A percentile compares a stretch with the other conserved stretches of the same genome.
These are phyloP conservation scores for Oxyteleia sp. DNA, from an alignment of 2,888 invertebrate genomes.

Conservation along the genomic window DNA sequence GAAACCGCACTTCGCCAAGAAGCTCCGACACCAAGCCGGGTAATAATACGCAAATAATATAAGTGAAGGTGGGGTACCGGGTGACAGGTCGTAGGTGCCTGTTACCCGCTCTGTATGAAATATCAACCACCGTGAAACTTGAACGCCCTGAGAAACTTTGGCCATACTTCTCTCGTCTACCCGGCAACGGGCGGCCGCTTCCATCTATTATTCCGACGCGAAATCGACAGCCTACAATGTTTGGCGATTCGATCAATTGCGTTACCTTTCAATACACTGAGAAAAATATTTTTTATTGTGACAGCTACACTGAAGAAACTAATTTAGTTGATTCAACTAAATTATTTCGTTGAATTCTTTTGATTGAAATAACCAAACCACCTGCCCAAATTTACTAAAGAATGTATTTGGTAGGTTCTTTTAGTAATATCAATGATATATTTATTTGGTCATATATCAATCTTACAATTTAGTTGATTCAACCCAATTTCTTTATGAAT, in stretches of 20 bases:
- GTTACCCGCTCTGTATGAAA: conserved; percentile 87
- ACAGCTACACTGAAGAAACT: no score
- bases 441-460: no score
- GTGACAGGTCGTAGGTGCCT: conserved; percentile 79
- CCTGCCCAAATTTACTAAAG: no score
- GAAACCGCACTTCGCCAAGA: conserved; percentile 86
- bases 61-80: conserved; percentile 81
- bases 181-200: conserved; percentile 42
- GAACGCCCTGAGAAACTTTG: conserved; percentile 87
- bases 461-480: no score
- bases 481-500: no score
- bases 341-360: no score
- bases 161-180: conserved; percentile 68
- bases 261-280: neutral
- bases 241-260: conserved; percentile 6
- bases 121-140: conserved; percentile 88
- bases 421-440: no score
- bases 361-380: no score
- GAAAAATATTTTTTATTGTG: no score
- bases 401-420: no score
- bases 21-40: conserved; percentile 74
- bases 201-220: conserved; percentile 40
- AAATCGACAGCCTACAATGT: conserved; percentile 41
- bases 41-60: conserved; percentile 83
- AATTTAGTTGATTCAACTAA: no score